These are phyloP conservation scores for Nothoprocta pentlandii DNA, from an alignment of 2,113 vertebrate species.

Conservation along the genomic window DNA sequence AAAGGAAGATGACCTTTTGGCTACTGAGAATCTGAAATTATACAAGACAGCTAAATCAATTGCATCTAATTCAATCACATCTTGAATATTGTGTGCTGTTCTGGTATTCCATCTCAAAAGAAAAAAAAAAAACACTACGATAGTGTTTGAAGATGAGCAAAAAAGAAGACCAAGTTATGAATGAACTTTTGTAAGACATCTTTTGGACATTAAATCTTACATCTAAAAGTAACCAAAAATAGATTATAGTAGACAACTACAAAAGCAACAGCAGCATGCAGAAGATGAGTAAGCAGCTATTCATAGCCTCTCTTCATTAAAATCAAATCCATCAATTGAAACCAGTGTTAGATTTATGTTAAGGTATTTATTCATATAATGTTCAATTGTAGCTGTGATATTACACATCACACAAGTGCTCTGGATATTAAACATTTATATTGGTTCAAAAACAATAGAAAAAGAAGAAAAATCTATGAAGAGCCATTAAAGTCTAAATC, in stretches of 20 bases:
- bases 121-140: not conserved
- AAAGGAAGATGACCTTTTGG: not conserved
- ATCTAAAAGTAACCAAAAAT: not conserved
- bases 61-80: not conserved
- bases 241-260: not conserved
- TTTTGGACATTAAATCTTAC: not conserved
- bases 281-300: not conserved
- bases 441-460: not conserved
- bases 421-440: not conserved
- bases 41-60: not conserved
- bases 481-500: not conserved
- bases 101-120: not conserved
- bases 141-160: not conserved
- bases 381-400: not conserved
- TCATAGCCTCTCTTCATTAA: not conserved
- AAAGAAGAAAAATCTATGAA: not conserved
- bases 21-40: not conserved
- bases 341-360: not conserved
- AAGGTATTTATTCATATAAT: not conserved
- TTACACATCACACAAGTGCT: not conserved
- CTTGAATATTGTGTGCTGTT: not conserved
- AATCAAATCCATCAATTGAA: not conserved
- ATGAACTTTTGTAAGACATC: not conserved
- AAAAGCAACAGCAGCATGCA: not conserved
- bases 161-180: not conserved